phyloP scores from a whole-genome alignment of 1,140 invertebrate species.

The Teleogryllus occipitalis region DNA sequence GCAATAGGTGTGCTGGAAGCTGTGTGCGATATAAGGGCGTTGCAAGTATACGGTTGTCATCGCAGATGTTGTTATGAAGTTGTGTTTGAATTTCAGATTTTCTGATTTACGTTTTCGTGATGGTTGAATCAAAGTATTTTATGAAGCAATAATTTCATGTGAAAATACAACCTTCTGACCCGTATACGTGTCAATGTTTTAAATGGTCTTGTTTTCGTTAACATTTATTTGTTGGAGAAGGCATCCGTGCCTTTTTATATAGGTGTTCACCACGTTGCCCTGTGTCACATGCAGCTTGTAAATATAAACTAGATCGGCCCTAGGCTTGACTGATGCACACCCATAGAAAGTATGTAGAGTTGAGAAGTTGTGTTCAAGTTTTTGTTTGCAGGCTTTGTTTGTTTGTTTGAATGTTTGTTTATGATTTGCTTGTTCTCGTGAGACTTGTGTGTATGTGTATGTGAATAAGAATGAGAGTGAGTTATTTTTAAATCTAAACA shows the following conservation, averaged over 20 bases:
- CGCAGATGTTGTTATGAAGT: not conserved
- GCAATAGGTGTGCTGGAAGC: not conserved
- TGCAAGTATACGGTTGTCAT: not conserved
- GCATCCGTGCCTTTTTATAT: too few relatives aligned
- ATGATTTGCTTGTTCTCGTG: not conserved
- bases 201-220: not conserved
- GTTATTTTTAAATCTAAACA: not conserved
- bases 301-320: not conserved
- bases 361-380: not conserved
- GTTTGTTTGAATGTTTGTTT: not conserved
- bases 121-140: not conserved
- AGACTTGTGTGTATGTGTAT: not conserved
- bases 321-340: not conserved
- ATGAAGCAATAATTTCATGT: too few relatives aligned
- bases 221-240: not conserved
- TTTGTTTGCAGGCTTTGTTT: not conserved
- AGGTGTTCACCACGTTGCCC: not conserved
- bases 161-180: not conserved
- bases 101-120: not conserved
- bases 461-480: not conserved
- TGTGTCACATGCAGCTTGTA: not conserved
- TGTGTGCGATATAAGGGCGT: not conserved
- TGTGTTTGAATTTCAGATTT: not conserved
- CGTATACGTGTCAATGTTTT: not conserved
- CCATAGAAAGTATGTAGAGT: not conserved